These are phyloP conservation scores for Cephus sareptanus DNA, from an alignment of 2,888 invertebrate species.

Conservation along the genomic window DNA sequence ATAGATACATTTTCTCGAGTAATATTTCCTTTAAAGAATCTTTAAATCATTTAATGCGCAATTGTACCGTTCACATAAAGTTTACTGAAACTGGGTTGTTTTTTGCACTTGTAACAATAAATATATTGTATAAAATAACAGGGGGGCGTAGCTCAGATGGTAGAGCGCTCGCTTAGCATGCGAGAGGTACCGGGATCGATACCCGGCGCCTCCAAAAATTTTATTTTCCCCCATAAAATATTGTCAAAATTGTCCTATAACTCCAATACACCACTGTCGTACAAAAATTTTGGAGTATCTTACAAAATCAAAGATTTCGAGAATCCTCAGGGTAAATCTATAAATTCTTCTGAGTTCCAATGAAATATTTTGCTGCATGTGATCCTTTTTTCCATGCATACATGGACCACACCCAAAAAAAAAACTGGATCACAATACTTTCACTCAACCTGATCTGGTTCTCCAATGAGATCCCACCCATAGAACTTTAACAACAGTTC, in stretches of 20 bases:
- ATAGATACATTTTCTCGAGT: neutral
- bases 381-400: neutral
- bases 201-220: constrained; percentile 38
- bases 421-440: neutral
- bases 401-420: neutral
- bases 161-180: constrained; percentile 48
- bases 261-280: neutral
- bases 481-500: neutral
- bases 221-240: neutral
- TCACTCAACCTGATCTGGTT: neutral
- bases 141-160: constrained; percentile 49
- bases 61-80: neutral
- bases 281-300: neutral
- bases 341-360: neutral
- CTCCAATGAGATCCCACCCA: neutral
- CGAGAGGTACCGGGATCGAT: constrained; percentile 42
- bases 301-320: neutral
- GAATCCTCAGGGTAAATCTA: neutral
- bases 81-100: neutral
- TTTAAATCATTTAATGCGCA: neutral
- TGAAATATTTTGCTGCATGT: neutral
- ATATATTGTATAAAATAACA: constrained; percentile 5
- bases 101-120: neutral
- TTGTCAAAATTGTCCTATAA: neutral
- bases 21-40: neutral